These are phyloP conservation scores for Balearica regulorum DNA, from an alignment of 2,797 vertebrate genomes.

Conservation along the genomic window DNA sequence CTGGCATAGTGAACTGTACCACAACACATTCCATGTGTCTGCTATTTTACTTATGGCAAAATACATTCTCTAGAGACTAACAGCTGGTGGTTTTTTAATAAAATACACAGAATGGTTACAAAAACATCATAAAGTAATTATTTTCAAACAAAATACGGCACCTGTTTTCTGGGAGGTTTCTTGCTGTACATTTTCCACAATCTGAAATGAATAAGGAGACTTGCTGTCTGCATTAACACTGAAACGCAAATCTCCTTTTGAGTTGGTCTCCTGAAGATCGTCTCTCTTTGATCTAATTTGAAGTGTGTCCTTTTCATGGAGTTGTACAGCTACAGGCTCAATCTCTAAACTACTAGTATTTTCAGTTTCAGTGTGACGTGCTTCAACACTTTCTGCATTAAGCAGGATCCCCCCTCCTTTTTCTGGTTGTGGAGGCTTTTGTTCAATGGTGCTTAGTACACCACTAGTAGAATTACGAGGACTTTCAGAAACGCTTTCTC, in stretches of 20 bases:
- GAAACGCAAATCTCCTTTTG: slow-evolving; percentile 17
- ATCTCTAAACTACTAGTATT: neutral
- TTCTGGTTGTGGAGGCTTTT: neutral
- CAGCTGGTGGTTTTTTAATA: neutral
- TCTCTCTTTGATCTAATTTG: neutral
- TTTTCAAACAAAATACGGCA: neutral
- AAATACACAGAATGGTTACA: neutral
- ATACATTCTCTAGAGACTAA: neutral
- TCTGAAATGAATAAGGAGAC: neutral
- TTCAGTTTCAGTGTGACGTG: neutral
- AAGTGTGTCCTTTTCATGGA: neutral
- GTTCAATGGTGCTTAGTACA: neutral
- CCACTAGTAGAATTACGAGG: neutral
- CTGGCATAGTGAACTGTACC: neutral
- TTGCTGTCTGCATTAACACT: neutral
- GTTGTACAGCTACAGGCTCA: neutral
- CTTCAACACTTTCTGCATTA: neutral
- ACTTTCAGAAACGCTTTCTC: neutral
- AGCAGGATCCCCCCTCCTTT: neutral
- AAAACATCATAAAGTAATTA: neutral
- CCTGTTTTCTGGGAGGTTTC: neutral
- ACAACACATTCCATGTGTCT: neutral
- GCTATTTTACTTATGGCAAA: neutral
- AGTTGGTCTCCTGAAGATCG: neutral
- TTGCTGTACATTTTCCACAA: neutral